Evolutionary conservation across 2,797 vertebrate genomes (phyloP).

Genomic region (Etheostoma nigrum): DNA sequence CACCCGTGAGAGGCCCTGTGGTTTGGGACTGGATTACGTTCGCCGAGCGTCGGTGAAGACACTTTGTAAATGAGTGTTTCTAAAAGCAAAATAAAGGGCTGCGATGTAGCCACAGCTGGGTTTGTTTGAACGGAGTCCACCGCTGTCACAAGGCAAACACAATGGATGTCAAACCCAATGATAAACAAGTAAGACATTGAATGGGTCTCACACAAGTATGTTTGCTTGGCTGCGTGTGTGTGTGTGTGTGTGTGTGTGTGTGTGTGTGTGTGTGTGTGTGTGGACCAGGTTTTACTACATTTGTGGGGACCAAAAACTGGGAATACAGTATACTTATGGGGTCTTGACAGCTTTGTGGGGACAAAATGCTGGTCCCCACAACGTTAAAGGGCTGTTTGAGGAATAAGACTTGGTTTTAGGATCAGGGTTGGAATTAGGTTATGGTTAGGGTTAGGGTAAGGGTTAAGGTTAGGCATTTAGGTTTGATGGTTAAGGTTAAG

Average conservation of each 20-base stretch:
- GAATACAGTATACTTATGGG: too few relatives aligned
- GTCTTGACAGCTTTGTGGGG: too few relatives aligned
- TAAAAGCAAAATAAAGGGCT: conserved; percentile 8
- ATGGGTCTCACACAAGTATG: conserved; percentile 9
- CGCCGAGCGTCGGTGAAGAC: conserved; percentile 16
- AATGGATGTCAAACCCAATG: not conserved
- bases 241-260: conserved; percentile 24
- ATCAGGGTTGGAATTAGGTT: too few relatives aligned
- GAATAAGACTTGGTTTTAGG: too few relatives aligned
- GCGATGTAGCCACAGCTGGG: conserved; percentile 23
- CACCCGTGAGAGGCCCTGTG: conserved; percentile 20
- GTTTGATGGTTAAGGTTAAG: too few relatives aligned
- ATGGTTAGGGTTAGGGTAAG: too few relatives aligned
- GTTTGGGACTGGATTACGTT: conserved; percentile 36
- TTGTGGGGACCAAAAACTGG: too few relatives aligned
- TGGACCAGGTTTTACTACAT: too few relatives aligned
- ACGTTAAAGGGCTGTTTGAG: too few relatives aligned
- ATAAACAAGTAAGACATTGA: conserved; percentile 39
- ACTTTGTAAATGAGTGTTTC: conserved; percentile 40
- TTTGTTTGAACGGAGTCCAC: conserved; percentile 40
- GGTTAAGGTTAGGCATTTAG: too few relatives aligned
- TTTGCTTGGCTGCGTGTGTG: conserved; percentile 36
- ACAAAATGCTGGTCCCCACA: too few relatives aligned
- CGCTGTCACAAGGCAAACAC: conserved; percentile 36
- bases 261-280: conserved; percentile 28